Conservation (phyloP, 1,140 invertebrate species). For the Delia radicum region DNA sequence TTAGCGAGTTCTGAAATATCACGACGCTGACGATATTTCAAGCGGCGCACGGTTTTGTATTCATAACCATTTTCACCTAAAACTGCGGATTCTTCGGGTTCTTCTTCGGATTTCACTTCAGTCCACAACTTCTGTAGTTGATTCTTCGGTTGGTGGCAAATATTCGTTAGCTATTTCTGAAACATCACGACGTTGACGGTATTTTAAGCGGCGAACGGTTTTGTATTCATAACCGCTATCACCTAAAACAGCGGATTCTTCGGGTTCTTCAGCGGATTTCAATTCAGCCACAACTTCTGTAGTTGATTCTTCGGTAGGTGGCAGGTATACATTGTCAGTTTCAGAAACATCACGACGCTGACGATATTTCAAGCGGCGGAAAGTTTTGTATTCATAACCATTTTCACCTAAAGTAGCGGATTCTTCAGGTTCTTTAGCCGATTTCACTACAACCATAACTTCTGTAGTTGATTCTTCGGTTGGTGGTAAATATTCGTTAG, state of each 20-base stretch:
- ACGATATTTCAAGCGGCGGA: background rate
- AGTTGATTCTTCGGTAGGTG: slow-evolving; percentile 23
- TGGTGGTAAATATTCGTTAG: too few species aligned
- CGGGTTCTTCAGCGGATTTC: slow-evolving; percentile 6
- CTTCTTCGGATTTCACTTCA: slow-evolving; percentile 34
- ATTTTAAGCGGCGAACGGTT: slow-evolving; percentile 1
- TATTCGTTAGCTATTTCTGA: slow-evolving; percentile 29
- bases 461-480: too few species aligned
- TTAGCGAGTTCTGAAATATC: slow-evolving; percentile 41
- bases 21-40: slow-evolving; percentile 35
- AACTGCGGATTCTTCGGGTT: slow-evolving; percentile 28
- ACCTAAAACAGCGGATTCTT: slow-evolving; percentile 32
- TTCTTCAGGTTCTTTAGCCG: slow-evolving; percentile 28
- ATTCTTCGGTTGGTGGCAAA: slow-evolving; percentile 25
- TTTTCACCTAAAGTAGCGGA: slow-evolving; percentile 30
- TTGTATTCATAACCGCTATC: slow-evolving; percentile 29
- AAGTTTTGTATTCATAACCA: background rate
- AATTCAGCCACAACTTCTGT: background rate
- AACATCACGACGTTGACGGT: slow-evolving; percentile 3
- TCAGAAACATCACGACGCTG: background rate
- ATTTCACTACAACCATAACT: too few species aligned
- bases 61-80: slow-evolving; percentile 38
- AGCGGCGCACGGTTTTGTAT: slow-evolving; percentile 38
- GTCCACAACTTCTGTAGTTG: slow-evolving; percentile 20
- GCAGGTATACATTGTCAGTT: slow-evolving; percentile 29